Percentiles rank a stretch among this genome's conserved stretches.
Conservation (phyloP, 2,797 vertebrate genomes). For the Enteromius thamalakanensis region DNA sequence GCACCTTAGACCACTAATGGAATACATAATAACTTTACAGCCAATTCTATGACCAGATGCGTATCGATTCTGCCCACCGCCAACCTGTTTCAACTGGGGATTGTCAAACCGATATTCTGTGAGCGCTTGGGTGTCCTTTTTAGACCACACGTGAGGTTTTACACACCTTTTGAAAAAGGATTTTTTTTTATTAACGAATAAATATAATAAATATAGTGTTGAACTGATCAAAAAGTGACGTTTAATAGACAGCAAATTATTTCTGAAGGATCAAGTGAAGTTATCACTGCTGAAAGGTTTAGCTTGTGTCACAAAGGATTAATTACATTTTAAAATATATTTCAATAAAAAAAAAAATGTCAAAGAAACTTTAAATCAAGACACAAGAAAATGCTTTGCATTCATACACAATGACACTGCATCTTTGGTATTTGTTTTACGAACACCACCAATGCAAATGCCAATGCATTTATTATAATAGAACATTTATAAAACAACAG, state of each 20-base stretch:
- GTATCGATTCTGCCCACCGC: constrained; percentile 68
- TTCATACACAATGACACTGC: not conserved
- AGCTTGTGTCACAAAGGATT: not conserved
- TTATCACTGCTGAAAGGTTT: not conserved
- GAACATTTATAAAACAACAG: constrained; percentile 3
- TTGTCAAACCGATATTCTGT: constrained; percentile 65
- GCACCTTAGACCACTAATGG: constrained; percentile 67
- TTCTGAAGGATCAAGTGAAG: not conserved
- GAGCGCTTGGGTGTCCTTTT: constrained; percentile 58
- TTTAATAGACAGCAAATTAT: not conserved
- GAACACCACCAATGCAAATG: not conserved
- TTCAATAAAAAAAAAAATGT: not conserved
- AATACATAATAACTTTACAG: constrained; percentile 73
- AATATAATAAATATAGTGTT: not conserved
- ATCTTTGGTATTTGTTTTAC: not conserved
- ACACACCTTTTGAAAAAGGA: not conserved
- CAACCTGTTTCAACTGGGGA: constrained; percentile 65
- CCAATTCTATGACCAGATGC: constrained; percentile 67
- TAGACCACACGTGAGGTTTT: not conserved
- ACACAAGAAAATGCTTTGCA: not conserved
- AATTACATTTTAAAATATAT: not conserved
- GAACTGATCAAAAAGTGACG: not conserved
- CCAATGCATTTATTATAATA: not conserved
- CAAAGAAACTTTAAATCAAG: not conserved
- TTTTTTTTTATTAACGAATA: not conserved